Evolutionary conservation across 2,888 invertebrate genomes (phyloP), one percentile per base, ranked within the genome.

Genomic region (Melipona beecheii): DNA sequence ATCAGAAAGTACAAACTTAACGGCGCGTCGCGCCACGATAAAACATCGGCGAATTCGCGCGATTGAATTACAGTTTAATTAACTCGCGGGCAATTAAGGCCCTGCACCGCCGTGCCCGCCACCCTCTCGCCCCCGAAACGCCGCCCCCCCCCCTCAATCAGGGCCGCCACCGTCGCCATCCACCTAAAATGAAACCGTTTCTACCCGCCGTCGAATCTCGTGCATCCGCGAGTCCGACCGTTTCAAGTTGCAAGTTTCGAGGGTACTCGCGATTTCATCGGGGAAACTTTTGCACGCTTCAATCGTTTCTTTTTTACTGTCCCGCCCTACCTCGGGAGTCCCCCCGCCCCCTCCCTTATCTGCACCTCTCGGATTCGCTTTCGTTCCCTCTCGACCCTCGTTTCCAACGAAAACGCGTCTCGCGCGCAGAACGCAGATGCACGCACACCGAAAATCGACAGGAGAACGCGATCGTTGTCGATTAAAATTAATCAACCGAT

Each of bases 41-140:
- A 93, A 93, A 93, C 93, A 93, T 92, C 93, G 92, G 92, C 89
- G 93, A 93, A 93, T 93, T 93, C 92, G 92, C 93, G 92, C 93
- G 93, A 93, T 93, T 93, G 93, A 93, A 93, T 93, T 93, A 93
- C 93, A 93, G 93, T 93, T 93, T 93, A 93, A 93, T 93, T 93
- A 93, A 93, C 93, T 93, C 93, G 92, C 91, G 92, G 93, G 92
- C 93, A 93, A 93, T 93, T 93, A 93, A 92, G 89, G 90, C 86
- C 90, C 91, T 83, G 81, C 66, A 87, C 50, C 82, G 60, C 68
- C 66, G n/a, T 31, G 43, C 17, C 80, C 69, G 6, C 65, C 69
- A 21, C 24, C 65, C 56, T 21, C 70, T 74, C 56, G 68, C 60
- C 43, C 13, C 43, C 9, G 43, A 1, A 43, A 2, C 43, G 43